Percentiles rank a stretch among this genome's conserved stretches.
Evolutionary conservation across 1,140 invertebrate species (phyloP).

Genomic region (Diplogasteroides magnus): DNA sequence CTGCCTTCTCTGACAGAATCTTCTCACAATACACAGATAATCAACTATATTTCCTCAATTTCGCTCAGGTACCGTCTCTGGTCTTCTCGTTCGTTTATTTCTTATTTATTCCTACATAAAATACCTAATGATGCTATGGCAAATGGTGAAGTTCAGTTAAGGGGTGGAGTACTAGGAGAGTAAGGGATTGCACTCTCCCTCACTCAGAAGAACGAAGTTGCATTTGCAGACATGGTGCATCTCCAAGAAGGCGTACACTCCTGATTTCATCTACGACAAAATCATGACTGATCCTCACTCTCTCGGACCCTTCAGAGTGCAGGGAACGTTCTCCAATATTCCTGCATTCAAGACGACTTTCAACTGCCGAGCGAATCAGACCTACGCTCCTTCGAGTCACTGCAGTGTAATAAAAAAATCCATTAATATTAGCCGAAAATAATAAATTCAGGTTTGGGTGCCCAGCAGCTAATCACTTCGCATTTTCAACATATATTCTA

Average conservation of each 20-base stretch:
- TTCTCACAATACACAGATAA: constrained; percentile 41
- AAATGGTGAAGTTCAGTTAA: constrained; percentile 28
- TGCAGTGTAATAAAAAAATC: too few species aligned
- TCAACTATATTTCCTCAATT: constrained; percentile 42
- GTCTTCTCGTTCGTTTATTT: too few species aligned
- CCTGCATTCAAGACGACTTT: constrained; percentile 46
- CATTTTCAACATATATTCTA: too few species aligned
- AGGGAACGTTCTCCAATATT: constrained; percentile 47
- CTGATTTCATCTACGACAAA: constrained; percentile 5
- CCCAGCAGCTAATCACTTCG: too few species aligned
- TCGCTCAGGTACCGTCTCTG: constrained; percentile 25
- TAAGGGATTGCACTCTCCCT: too few species aligned
- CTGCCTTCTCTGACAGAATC: constrained; percentile 26
- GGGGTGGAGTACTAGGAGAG: too few species aligned
- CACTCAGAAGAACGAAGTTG: too few species aligned
- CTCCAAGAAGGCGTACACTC: background rate
- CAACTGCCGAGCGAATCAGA: constrained; percentile 33
- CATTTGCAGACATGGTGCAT: too few species aligned
- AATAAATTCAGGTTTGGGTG: too few species aligned
- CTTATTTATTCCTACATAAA: too few species aligned
- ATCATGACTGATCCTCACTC: constrained; percentile 40
- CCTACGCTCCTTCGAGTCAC: constrained; percentile 38
- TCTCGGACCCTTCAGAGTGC: constrained; percentile 39
- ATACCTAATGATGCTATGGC: background rate
- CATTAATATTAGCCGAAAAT: too few species aligned